These are phyloP conservation scores for Todiramphus chloris DNA, from an alignment of 2,113 vertebrate species.

Conservation along the genomic window DNA sequence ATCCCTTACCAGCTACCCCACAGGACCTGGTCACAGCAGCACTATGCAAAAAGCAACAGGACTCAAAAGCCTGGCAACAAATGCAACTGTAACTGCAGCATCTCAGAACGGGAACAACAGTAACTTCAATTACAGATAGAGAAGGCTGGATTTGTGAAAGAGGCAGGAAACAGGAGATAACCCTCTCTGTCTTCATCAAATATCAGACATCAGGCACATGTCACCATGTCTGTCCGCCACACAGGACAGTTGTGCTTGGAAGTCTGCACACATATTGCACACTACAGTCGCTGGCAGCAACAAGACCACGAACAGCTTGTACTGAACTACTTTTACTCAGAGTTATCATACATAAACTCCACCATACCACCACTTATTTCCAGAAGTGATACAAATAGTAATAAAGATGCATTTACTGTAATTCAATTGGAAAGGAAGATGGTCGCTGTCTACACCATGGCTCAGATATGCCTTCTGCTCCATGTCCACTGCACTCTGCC, in stretches of 20 bases:
- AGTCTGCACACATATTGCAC: accelerated
- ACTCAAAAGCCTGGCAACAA: not conserved
- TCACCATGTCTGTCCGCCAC: not conserved
- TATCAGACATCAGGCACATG: not conserved
- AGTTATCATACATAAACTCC: not conserved
- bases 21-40: not conserved
- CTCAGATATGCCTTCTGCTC: accelerated
- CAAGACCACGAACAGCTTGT: not conserved
- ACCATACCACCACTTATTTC: not conserved
- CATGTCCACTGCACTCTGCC: not conserved
- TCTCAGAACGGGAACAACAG: not conserved
- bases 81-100: not conserved
- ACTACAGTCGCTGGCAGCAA: not conserved
- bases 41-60: not conserved
- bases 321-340: not conserved
- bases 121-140: not conserved
- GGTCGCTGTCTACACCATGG: not conserved
- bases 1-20: not conserved
- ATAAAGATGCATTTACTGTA: not conserved
- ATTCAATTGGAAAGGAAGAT: not conserved
- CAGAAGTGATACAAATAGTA: not conserved
- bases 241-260: not conserved
- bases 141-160: not conserved
- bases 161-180: not conserved
- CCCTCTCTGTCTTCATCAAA: not conserved